Evolutionary conservation across 1,140 invertebrate genomes (phyloP), one percentile per base, ranked within the genome.

Genomic region (Uloborus diversus): DNA sequence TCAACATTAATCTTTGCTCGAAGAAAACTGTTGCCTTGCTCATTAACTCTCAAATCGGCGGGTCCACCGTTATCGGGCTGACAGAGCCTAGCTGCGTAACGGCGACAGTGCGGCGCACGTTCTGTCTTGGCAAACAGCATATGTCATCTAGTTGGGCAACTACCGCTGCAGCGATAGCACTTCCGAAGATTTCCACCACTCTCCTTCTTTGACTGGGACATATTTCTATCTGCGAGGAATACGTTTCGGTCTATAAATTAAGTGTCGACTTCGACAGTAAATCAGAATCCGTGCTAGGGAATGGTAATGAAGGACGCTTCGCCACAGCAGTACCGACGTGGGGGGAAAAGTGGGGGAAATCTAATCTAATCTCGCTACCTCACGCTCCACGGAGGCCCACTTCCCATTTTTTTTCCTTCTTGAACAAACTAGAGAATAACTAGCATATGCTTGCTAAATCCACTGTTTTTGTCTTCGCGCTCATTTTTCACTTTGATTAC

Each of bases 1-100:
- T 75, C 69, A 73, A 61, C 53, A 73, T 73, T 59, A 75, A 75
- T 75, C 70, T 75, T 64, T 20, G 68, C 32, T 53, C 33, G 70
- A 75, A 75, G 70, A 75, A 75, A 75, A 75, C 56, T 59, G 32
- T 53, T 33, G 68, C 33, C 17, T 23, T 25, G 51, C 59, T 75
- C 70, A 75, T 75, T 75, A 75, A 64, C 30, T 70, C 42, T 35
- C 7, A 35, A 68, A 49, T 53, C 42, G 47, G 37, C 37, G 65
- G 47, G 30, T 25, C 35, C 61, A 61, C 57, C 33, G 23, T 68
- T 68, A 68, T 68, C 65, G 49, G n/a, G 42, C 28, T 64, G 65
- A 68, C 65, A 68, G 42, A 51, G 47, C 9, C 37, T 42, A 42
- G 37, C 37, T 42, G 37, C 17, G 37, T 9, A 42, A 42, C 37